phyloP scores from a whole-genome alignment of 1,140 invertebrate genomes.

The Papilio polytes region DNA sequence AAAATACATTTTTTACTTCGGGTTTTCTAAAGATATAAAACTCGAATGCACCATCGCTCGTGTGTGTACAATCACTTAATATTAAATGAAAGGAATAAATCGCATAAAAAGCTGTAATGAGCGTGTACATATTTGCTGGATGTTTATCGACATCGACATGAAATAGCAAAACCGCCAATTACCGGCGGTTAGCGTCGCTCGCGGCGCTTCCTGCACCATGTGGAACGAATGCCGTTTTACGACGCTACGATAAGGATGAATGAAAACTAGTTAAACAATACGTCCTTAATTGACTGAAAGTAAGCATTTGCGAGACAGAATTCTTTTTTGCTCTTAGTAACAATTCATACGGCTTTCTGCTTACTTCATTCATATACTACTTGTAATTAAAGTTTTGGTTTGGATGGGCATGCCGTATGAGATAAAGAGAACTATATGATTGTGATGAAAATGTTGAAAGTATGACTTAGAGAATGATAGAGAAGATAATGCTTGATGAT shows the following conservation, averaged over 20 bases:
- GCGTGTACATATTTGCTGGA: conserved; percentile 8
- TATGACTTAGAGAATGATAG: too few species aligned
- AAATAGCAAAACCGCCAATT: conserved; percentile 21
- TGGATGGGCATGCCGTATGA: neutral
- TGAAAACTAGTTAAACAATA: conserved; percentile 33
- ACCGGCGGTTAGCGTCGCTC: conserved; percentile 16
- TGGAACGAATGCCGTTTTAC: conserved; percentile 29
- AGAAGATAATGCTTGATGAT: too few species aligned
- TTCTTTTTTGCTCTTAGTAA: neutral
- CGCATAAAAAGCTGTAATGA: neutral
- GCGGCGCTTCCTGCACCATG: conserved; percentile 9
- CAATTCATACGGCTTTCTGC: too few species aligned
- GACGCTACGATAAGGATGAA: conserved; percentile 20
- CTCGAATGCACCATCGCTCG: neutral
- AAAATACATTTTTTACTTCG: neutral
- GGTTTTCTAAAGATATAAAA: neutral
- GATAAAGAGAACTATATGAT: neutral
- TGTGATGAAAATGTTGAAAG: neutral
- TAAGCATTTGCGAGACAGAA: neutral
- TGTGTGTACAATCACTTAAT: neutral
- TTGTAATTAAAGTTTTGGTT: neutral
- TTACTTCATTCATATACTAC: neutral
- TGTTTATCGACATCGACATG: conserved; percentile 25
- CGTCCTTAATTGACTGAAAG: conserved; percentile 1
- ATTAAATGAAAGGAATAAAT: neutral